Evolutionary conservation across 2,113 vertebrate species (phyloP).

Genomic region (Ageneiosus marmoratus): DNA sequence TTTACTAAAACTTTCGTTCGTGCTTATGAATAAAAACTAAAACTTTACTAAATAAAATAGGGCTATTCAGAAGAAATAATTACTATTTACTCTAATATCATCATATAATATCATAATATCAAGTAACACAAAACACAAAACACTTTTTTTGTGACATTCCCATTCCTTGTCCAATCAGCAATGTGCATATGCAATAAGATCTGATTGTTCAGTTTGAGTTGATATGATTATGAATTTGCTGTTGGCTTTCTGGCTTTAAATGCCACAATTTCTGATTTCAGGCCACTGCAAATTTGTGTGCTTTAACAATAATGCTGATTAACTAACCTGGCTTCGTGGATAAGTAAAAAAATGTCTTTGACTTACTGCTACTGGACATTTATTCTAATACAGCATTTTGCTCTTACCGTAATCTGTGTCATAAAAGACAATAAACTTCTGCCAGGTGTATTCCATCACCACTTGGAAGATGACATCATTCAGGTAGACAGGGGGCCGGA

Average conservation of each 20-base stretch:
- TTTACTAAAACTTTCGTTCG: background rate
- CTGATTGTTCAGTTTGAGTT: background rate
- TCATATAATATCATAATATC: too few relatives aligned
- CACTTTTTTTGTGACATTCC: background rate
- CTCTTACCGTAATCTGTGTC: constrained; percentile 90
- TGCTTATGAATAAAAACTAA: background rate
- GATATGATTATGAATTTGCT: background rate
- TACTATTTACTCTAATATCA: background rate
- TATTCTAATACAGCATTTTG: background rate
- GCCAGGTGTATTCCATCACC: constrained; percentile 95
- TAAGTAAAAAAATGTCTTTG: background rate
- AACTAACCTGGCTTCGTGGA: background rate
- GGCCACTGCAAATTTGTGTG: background rate
- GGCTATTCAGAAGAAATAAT: background rate
- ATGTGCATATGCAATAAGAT: background rate
- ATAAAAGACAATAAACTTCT: constrained; percentile 98
- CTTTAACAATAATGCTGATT: background rate
- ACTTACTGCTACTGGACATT: background rate
- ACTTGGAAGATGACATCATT: constrained; percentile 95
- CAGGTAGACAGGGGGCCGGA: constrained; percentile 93
- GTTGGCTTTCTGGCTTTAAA: background rate
- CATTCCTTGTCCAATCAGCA: background rate
- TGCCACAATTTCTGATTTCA: too few relatives aligned
- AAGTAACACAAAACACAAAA: too few relatives aligned
- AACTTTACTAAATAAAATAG: background rate